Conservation (phyloP, 2,888 invertebrate genomes). For the Cryptocheilus praepositus region DNA sequence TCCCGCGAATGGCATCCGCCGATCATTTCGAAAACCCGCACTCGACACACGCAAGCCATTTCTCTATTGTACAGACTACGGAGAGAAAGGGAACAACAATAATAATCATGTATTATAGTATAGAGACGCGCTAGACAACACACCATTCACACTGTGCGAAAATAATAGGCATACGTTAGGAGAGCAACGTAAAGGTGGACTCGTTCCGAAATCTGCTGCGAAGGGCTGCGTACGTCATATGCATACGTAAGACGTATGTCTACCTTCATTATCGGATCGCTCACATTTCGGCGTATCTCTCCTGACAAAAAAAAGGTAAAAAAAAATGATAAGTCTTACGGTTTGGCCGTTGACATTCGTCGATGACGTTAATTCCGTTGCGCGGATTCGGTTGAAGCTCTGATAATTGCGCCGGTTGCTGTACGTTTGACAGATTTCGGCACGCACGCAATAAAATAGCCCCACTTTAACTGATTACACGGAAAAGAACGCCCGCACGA, state of each 20-base stretch:
- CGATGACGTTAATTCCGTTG: no score
- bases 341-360: not conserved
- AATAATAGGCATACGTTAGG: conserved; percentile 44
- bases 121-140: conserved; percentile 62
- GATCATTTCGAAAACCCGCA: conserved; percentile 56
- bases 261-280: no score
- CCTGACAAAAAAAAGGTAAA: conserved; percentile 7
- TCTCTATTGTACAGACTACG: conserved; percentile 54
- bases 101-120: conserved; percentile 74
- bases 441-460: conserved; percentile 40
- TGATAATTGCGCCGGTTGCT: not conserved
- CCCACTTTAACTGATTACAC: conserved; percentile 22
- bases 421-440: conserved; percentile 45
- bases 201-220: conserved; percentile 48
- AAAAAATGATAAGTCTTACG: not conserved
- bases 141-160: conserved; percentile 69
- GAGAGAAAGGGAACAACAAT: conserved; percentile 61
- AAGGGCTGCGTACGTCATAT: not conserved
- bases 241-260: no score
- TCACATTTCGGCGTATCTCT: conserved; percentile 1
- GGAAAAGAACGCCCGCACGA: conserved; percentile 29
- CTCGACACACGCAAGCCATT: conserved; percentile 50
- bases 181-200: conserved; percentile 41
- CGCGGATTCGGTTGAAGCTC: not conserved
- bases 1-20: conserved; percentile 22